A percentile compares a stretch with the other conserved stretches of the same genome.
Evolutionary conservation across 1,140 invertebrate genomes (phyloP).

Genomic region (Colletes latitarsis): DNA sequence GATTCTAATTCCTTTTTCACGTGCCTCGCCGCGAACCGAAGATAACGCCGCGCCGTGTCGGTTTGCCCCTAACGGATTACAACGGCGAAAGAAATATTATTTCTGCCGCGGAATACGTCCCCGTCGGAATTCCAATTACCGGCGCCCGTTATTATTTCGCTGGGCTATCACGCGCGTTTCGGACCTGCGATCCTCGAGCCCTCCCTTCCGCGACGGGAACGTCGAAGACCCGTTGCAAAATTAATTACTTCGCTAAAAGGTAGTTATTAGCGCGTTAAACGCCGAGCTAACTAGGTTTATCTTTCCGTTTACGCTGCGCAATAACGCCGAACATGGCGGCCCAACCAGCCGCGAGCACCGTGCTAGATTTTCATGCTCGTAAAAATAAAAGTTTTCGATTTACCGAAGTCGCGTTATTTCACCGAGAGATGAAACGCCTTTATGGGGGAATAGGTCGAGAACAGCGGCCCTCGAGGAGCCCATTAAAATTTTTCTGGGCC

Average conservation of each 20-base stretch:
- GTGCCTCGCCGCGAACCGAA: constrained; percentile 8
- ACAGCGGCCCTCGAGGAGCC: neutral
- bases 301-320: too few relatives aligned
- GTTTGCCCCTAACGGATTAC: constrained; percentile 20
- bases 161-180: neutral
- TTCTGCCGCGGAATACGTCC: constrained; percentile 31
- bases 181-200: neutral
- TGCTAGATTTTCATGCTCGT: too few relatives aligned
- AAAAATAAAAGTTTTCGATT: too few relatives aligned
- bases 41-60: constrained; percentile 9
- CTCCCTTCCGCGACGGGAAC: neutral
- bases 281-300: neutral
- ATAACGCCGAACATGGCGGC: too few relatives aligned
- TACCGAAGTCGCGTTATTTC: too few relatives aligned
- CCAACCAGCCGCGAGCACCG: too few relatives aligned
- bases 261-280: neutral
- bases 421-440: neutral
- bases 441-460: neutral
- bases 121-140: constrained; percentile 48
- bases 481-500: constrained; percentile 39
- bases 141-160: constrained; percentile 23
- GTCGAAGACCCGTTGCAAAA: neutral
- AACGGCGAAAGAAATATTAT: constrained; percentile 45
- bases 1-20: constrained; percentile 42
- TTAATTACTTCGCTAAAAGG: neutral